A percentile compares a stretch with the other conserved stretches of the same genome.
Evolutionary conservation across 2,888 invertebrate genomes (phyloP).

Genomic region (Leptura quadrifasciata): DNA sequence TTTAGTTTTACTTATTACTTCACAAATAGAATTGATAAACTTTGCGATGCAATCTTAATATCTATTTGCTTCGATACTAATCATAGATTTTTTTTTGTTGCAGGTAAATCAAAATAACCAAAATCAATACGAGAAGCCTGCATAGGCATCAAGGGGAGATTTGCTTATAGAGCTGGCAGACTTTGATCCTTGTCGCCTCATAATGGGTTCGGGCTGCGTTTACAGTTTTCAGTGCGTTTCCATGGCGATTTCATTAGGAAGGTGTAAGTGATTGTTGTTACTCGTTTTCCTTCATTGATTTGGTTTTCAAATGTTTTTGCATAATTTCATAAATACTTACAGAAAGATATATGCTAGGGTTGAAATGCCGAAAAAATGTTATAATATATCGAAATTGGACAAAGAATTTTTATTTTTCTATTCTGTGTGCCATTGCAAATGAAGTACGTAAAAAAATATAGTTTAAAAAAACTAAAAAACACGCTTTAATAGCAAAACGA

Average conservation of each 20-base stretch:
- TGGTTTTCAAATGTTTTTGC: not conserved
- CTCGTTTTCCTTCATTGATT: not conserved
- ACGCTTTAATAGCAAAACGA: too few relatives aligned
- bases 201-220: not conserved
- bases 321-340: not conserved
- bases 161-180: not conserved
- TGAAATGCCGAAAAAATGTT: too few relatives aligned
- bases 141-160: not conserved
- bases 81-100: not conserved
- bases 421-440: too few relatives aligned
- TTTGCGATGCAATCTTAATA: too few relatives aligned
- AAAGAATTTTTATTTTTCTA: too few relatives aligned
- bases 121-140: not conserved
- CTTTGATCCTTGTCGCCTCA: not conserved
- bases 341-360: too few relatives aligned
- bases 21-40: not conserved
- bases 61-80: too few relatives aligned
- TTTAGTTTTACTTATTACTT: constrained; percentile 47
- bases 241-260: not conserved
- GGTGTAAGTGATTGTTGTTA: not conserved
- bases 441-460: too few relatives aligned
- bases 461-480: too few relatives aligned
- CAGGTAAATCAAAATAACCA: not conserved
- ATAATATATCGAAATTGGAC: too few relatives aligned
- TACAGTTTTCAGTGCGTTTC: not conserved